Evolutionary conservation across 1,140 invertebrate species (phyloP), one percentile per base, ranked within the genome.

Genomic region (Conus ventricosus): DNA sequence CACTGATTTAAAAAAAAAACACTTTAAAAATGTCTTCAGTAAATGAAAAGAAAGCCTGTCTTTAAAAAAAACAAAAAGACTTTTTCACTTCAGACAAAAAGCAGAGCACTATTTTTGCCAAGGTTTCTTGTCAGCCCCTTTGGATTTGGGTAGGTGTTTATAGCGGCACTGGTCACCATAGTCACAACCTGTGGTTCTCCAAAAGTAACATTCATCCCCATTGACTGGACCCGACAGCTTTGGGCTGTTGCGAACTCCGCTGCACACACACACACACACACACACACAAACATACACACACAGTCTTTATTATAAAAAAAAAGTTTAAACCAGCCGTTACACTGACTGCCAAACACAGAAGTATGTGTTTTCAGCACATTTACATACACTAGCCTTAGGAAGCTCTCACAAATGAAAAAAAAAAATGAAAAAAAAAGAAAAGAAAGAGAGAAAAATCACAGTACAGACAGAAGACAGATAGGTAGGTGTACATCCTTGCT

Each of bases 161-260:
- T 94, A 95, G 60, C 94, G 93, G 90, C 96, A 96, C 71, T 93
- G 92, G 84, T 94, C 93, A 51, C 94, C 95, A 93, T 95, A 96
- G 55, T 92, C 91, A 93, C 96, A 96, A 54, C 95, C 96, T 60
- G 95, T 96, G 23, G 95, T 96, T 76, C 95, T 93, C 96, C 96
- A 96, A 88, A 95, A 96, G 91, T 96, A 96, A 88, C 96, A 96
- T 91, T 96, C 96, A 89, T 95, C 94, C 54, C 95, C 95, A 91
- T 95, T 95, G 13, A 96, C 95, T 27, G 95, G 95, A 10, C 95
- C 95, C 27, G 91, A 90, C 75, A 92, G 90, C 91, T 95, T 96
- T 51, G 90, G 91, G 81, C 87, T 87, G 85, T 91, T 91, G 51
- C 91, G 85, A 4, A 90, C 89, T 80, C 57, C 80, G 54, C 84